Percentiles rank a stretch among this genome's conserved stretches.
Conservation (phyloP, 2,888 invertebrate genomes). For the Adelognathus sp. region DNA sequence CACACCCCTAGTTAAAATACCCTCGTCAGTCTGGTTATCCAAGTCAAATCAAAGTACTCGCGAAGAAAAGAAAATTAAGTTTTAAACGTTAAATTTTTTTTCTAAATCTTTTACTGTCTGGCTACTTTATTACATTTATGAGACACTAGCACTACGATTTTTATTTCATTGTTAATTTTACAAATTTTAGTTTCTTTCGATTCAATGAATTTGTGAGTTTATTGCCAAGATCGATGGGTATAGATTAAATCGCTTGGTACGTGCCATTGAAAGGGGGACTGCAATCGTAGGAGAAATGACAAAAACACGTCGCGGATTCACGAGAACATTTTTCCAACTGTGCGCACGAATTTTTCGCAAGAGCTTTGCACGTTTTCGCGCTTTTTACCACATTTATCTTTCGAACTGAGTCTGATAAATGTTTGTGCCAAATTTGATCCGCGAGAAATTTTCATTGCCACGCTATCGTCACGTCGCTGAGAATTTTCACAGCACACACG, state of each 20-base stretch:
- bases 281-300: not conserved
- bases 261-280: conserved; percentile 23
- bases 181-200: not conserved
- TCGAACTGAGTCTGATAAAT: conserved; percentile 40
- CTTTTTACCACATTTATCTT: not conserved
- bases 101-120: conserved; percentile 17
- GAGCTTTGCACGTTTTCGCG: conserved; percentile 19
- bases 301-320: conserved; percentile 8
- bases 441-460: conserved; percentile 1
- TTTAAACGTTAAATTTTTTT: too few species aligned
- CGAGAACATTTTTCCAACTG: conserved; percentile 10
- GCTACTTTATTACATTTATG: conserved; percentile 27
- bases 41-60: too few species aligned
- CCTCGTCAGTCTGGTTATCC: too few species aligned
- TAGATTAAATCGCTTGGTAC: conserved; percentile 13
- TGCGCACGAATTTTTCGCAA: not conserved
- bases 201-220: conserved; percentile 15
- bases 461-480: conserved; percentile 1
- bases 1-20: too few species aligned
- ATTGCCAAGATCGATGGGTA: not conserved
- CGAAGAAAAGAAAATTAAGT: too few species aligned
- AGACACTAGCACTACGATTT: conserved; percentile 13
- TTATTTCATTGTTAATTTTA: conserved; percentile 9
- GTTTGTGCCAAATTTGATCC: conserved; percentile 55
- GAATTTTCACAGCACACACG: not conserved